phyloP scores from a whole-genome alignment of 1,140 invertebrate genomes.

The Tachypleus tridentatus region DNA sequence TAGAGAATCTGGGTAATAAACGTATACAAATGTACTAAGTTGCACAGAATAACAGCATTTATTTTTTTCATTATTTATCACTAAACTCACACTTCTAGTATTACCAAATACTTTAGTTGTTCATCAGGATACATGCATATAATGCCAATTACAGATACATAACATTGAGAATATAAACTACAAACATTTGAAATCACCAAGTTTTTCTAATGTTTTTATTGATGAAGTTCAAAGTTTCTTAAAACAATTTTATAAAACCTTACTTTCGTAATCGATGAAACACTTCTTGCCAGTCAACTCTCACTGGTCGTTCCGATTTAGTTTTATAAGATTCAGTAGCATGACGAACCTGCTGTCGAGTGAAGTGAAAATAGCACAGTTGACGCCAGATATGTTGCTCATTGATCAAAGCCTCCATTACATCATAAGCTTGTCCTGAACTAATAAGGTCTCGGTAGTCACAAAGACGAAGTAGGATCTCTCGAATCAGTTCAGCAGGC shows the following conservation, averaged over 20 bases:
- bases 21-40: no score
- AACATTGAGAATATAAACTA: no score
- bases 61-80: no score
- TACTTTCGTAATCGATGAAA: constrained; percentile 61
- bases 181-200: no score
- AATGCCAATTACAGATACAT: no score
- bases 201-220: no score
- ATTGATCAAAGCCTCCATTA: constrained; percentile 63
- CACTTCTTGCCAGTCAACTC: constrained; percentile 52
- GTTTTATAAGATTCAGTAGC: constrained; percentile 5
- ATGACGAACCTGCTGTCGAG: constrained; percentile 56
- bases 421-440: constrained; percentile 51
- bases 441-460: constrained; percentile 82
- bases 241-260: background rate
- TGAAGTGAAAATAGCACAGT: constrained; percentile 84
- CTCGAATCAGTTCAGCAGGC: constrained; percentile 82
- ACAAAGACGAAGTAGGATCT: constrained; percentile 74
- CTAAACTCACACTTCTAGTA: no score
- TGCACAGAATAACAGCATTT: no score
- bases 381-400: constrained; percentile 86
- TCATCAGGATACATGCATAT: no score
- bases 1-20: no score
- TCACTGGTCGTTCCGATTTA: constrained; percentile 8
- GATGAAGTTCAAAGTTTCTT: no score
- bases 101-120: no score